These are phyloP conservation scores for Hydrolagus colliei DNA, from an alignment of 2,797 vertebrate species.

Conservation along the genomic window DNA sequence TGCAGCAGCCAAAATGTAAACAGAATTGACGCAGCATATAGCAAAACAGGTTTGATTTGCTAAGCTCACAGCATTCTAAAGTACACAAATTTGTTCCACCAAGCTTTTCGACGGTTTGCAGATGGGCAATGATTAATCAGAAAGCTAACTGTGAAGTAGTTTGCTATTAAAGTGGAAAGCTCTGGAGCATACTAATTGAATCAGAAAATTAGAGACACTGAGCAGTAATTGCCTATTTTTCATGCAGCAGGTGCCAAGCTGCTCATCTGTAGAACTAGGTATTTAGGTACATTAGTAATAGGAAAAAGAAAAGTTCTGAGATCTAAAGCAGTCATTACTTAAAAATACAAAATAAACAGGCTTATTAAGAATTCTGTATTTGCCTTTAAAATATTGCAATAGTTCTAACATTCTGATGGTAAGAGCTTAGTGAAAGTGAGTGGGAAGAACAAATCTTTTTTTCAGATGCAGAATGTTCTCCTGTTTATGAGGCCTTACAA, in stretches of 20 bases:
- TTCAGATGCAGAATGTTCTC: too few species aligned
- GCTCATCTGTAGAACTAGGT: conserved; percentile 99
- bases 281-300: conserved; percentile 98
- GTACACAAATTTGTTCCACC: conserved; percentile 91
- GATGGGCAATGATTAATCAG: conserved; percentile 99
- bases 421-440: too few species aligned
- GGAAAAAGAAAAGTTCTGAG: conserved; percentile 93
- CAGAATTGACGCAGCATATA: conserved; percentile 74
- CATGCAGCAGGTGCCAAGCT: conserved; percentile 98
- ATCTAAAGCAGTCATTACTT: neutral
- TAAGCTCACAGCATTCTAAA: conserved; percentile 75
- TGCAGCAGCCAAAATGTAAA: conserved; percentile 69
- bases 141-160: conserved; percentile 99
- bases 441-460: too few species aligned
- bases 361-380: too few species aligned
- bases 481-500: neutral
- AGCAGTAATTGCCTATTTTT: conserved; percentile 95
- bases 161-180: conserved; percentile 99
- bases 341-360: too few species aligned
- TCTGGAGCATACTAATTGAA: conserved; percentile 99
- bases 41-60: conserved; percentile 72
- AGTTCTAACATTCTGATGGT: too few species aligned
- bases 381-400: too few species aligned
- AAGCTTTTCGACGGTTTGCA: conserved; percentile 87
- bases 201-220: conserved; percentile 99